Evolutionary conservation across 2,888 invertebrate genomes (phyloP).

Genomic region (Aradus depressus): DNA sequence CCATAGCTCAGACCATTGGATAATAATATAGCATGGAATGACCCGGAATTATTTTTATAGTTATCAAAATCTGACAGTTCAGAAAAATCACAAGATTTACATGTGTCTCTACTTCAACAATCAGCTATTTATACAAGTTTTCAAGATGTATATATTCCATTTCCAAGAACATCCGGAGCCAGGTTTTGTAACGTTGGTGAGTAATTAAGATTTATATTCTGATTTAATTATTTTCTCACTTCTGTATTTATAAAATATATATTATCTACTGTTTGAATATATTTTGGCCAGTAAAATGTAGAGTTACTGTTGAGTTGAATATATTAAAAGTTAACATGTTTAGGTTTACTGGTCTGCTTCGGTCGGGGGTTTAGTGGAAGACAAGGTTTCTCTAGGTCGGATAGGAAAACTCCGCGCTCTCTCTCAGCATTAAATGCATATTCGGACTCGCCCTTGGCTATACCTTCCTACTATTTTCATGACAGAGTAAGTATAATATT

Average conservation of each 20-base stretch:
- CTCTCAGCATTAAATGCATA: slow-evolving; percentile 54
- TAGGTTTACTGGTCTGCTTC: slow-evolving; percentile 70
- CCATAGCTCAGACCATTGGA: no score
- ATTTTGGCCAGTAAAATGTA: background rate
- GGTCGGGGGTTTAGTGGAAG: slow-evolving; percentile 49
- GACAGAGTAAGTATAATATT: slow-evolving; percentile 47
- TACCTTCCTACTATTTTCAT: slow-evolving; percentile 56
- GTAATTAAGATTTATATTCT: no score
- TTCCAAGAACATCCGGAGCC: slow-evolving; percentile 87
- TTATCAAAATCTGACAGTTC: slow-evolving; percentile 24
- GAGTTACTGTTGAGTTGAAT: background rate
- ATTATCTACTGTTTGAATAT: background rate
- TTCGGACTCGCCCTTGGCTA: slow-evolving; percentile 27
- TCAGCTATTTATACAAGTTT: slow-evolving; percentile 37
- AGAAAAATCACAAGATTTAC: slow-evolving; percentile 25
- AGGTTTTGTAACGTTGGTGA: slow-evolving; percentile 77
- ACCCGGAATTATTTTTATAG: slow-evolving; percentile 21
- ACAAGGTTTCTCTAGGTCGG: slow-evolving; percentile 45
- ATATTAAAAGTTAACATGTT: slow-evolving; percentile 4
- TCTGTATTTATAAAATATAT: background rate
- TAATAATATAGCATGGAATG: no score
- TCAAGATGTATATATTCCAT: slow-evolving; percentile 76
- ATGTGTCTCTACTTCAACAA: slow-evolving; percentile 26
- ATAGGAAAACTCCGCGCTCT: slow-evolving; percentile 66
- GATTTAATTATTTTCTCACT: no score